Base-by-base conservation (phyloP, 2,888 invertebrate genomes). In the Acanthococcus lagerstroemiae region DNA sequence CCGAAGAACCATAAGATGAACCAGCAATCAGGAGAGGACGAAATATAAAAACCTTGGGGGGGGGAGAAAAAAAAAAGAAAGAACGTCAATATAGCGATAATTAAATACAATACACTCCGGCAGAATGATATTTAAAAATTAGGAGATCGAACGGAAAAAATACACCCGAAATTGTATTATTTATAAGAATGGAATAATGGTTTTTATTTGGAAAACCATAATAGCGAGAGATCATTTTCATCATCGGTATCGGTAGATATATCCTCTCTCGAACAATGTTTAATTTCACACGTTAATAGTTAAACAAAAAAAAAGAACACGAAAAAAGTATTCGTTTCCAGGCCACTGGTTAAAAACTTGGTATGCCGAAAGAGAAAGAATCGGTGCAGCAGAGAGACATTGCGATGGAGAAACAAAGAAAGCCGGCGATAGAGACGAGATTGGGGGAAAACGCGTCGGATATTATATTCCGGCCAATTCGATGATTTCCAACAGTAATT, bases 201-300 rank as follows among this genome's bases (percentile, higher is more conserved):
- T 30, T 56, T 57, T 57, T 57, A 57, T 57, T 57, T 37, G 30
- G 44, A 57, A 57, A 57, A 57, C 57, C 57, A 57, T 57, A 57
- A 57, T 57, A 57, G 57, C 44, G 57, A 57, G n/a, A n/a, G 57
- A 57, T 57, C 57, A 57, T 57, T 57, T 57, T 37, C 37, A 37
- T 37, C 57, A 44, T 19, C 37, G 30, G 24, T 30, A 37, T 44
- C n/a, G n/a, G n/a, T n/a, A n/a, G n/a, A n/a, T n/a, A n/a, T n/a
- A n/a, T n/a, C n/a, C n/a, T n/a, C 44, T 44, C 44, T 44, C 58
- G 58, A 46, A 58, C 58, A 58, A 58, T 58, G 46, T 58, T 58
- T 58, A 58, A 58, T 58, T 58, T 58, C 58, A 58, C 58, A 58
- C 58, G 58, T 58, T 58, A 58, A 58, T 58, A 58, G 58, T 58